A percentile compares a stretch with the other conserved stretches of the same genome.
Conservation (phyloP, 92 coral and sea anemone genomes). For the Actinostola sp. region DNA sequence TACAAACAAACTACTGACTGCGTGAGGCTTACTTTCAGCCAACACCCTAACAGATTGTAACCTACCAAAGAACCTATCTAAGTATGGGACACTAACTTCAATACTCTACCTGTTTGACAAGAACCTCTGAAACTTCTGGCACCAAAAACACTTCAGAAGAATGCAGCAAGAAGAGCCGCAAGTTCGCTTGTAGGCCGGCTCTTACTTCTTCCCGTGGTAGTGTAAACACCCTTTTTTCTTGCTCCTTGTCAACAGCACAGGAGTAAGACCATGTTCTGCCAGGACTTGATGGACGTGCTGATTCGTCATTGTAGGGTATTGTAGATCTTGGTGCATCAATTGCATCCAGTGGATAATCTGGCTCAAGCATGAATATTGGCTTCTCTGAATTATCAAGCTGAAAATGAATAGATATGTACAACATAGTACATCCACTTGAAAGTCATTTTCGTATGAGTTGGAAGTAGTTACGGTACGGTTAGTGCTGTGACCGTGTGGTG, state of each 20-base stretch:
- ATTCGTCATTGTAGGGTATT: constrained; percentile 6
- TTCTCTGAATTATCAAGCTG: constrained; percentile 67
- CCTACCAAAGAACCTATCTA: no score
- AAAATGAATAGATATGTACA: no score
- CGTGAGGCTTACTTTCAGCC: no score
- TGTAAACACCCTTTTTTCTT: constrained; percentile 40
- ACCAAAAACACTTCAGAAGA: constrained; percentile 89
- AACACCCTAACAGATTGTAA: background rate
- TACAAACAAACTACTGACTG: no score
- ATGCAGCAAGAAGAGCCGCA: constrained; percentile 80
- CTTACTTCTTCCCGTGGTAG: constrained; percentile 87
- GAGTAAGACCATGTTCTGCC: constrained; percentile 75
- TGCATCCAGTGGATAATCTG: constrained; percentile 32
- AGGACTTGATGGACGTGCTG: constrained; percentile 71
- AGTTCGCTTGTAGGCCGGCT: constrained; percentile 96
- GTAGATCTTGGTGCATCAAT: constrained; percentile 37
- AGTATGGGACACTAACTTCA: no score
- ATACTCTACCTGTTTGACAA: constrained; percentile 77
- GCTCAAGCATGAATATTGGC: constrained; percentile 92
- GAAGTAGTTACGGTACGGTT: no score
- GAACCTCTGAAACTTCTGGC: constrained; percentile 53
- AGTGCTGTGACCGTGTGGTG: no score
- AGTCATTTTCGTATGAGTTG: no score
- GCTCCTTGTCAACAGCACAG: constrained; percentile 55
- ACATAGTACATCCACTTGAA: no score